Evolutionary conservation across 2,888 invertebrate species (phyloP).

Genomic region (Hemithea aestivaria): DNA sequence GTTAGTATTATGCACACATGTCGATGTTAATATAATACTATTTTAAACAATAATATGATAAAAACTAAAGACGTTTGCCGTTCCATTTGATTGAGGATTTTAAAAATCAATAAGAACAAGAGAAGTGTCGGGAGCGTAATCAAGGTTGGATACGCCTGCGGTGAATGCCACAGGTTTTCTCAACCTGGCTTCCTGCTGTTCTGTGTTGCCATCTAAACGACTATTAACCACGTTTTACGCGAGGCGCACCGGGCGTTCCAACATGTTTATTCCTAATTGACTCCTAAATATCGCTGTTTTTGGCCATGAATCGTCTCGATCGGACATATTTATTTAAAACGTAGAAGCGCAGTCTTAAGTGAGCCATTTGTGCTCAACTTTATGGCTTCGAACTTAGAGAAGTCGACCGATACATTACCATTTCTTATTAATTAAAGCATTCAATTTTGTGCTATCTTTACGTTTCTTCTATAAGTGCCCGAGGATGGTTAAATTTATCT

Average conservation of each 20-base stretch:
- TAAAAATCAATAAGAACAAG: conserved; percentile 51
- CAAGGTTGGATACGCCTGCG: conserved; percentile 44
- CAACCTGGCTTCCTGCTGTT: conserved; percentile 64
- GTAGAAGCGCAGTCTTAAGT: conserved; percentile 45
- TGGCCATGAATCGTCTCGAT: conserved; percentile 64
- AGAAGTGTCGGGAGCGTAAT: conserved; percentile 56
- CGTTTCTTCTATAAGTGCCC: conserved; percentile 54
- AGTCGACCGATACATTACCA: conserved; percentile 46
- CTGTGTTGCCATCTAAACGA: conserved; percentile 57
- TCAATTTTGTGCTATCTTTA: conserved; percentile 56
- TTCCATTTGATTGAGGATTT: background rate
- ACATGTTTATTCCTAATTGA: conserved; percentile 68
- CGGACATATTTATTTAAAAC: conserved; percentile 65
- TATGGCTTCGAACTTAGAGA: conserved; percentile 29
- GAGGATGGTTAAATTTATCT: conserved; percentile 54
- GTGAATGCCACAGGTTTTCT: conserved; percentile 48
- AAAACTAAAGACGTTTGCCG: too few relatives aligned
- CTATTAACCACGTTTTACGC: conserved; percentile 69
- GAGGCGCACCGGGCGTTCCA: conserved; percentile 55
- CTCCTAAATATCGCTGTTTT: conserved; percentile 71
- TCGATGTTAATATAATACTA: too few relatives aligned
- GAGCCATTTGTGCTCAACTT: conserved; percentile 40
- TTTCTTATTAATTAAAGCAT: conserved; percentile 58
- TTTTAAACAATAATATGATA: too few relatives aligned
- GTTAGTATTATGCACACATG: too few relatives aligned